Percentiles rank a stretch among this genome's conserved stretches.
Conservation (phyloP, 2,888 invertebrate species). For the Hyles lineata region DNA sequence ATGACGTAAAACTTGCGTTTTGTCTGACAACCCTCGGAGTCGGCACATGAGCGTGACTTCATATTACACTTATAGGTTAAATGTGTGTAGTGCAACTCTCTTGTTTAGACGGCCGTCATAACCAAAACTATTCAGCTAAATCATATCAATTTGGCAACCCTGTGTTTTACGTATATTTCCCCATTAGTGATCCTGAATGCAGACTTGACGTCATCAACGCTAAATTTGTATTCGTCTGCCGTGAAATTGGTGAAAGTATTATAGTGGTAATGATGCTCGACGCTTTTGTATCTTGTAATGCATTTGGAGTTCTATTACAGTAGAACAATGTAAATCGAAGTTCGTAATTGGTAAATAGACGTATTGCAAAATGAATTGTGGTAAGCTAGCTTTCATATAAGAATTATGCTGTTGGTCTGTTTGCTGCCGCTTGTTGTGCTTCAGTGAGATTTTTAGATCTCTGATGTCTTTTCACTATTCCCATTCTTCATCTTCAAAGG, state of each 20-base stretch:
- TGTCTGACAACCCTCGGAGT: no score
- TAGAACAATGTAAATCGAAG: neutral
- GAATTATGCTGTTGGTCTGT: neutral
- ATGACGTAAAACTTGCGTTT: no score
- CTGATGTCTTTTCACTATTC: no score
- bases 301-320: neutral
- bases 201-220: slow-evolving; percentile 8
- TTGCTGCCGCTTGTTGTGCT: no score
- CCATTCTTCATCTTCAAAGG: no score
- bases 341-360: neutral
- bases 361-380: neutral
- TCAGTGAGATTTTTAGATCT: no score
- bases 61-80: no score
- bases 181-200: neutral
- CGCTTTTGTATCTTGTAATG: neutral
- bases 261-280: neutral
- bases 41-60: no score
- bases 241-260: slow-evolving; percentile 14
- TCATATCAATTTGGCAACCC: neutral
- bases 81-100: no score
- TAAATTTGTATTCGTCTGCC: neutral
- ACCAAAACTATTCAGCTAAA: neutral
- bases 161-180: neutral
- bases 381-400: neutral
- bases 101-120: no score